Evolutionary conservation across 2,113 vertebrate genomes (phyloP), one percentile per base, ranked within the genome.

Genomic region (Zosterops japonicus): DNA sequence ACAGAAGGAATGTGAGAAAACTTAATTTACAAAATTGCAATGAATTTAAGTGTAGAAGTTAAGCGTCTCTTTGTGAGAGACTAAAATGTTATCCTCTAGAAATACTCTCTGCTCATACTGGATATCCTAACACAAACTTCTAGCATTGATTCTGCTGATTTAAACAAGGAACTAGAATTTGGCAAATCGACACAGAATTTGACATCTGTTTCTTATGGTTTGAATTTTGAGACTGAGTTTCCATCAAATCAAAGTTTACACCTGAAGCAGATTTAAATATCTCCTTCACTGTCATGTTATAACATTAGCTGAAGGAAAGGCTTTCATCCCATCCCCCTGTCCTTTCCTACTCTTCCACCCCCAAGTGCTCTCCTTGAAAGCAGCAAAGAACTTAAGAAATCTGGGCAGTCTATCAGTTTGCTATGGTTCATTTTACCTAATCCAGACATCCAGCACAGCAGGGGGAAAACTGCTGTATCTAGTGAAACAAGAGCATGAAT

Each of bases 401-500:
- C 97, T 96, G 97, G 97, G 97, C 95, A 97, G 97, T 96, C 97
- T 97, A 97, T 98, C 97, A 89, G 89, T 97, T 97, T 96, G 96
- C 98, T 95, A 94, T 96, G 96, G 97, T 98, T 98, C 97, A 96
- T 98, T 98, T 98, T 96, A 98, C 98, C 97, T 98, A 98, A 98
- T 98, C 97, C 98, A 98, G 97, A 98, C 97, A 97, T 97, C 98
- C 97, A 96, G 95, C 98, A 96, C 98, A 98, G 98, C 98, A 96
- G 98, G 98, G 96, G 96, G 97, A 97, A 98, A 98, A 98, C 97
- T 97, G 97, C 98, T 98, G 97, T 97, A 98, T 98, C 98, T 97
- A 97, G 97, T 98, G 98, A 98, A 99, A 99, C 98, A 98, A 98
- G 98, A 98, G 96, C 98, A 98, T 99, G 98, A 98, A 99, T 99